phyloP scores from a whole-genome alignment of 2,113 vertebrate genomes.

The Corvus hawaiiensis region DNA sequence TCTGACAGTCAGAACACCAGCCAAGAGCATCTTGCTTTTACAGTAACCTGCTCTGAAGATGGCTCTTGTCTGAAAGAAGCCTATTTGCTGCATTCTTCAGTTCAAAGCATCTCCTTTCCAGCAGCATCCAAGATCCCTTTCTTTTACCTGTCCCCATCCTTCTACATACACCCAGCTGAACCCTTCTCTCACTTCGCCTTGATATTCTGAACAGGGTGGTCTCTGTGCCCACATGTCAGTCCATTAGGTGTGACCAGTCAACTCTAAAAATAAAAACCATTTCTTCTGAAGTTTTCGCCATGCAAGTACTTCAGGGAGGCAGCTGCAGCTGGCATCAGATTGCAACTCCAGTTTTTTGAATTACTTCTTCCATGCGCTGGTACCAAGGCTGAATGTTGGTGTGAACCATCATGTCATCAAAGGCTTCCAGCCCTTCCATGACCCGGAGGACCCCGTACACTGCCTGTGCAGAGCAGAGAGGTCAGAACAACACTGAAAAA shows the following conservation, averaged over 20 bases:
- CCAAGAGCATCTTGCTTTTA: not conserved
- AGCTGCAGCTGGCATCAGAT: not conserved
- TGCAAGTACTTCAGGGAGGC: not conserved
- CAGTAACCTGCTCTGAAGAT: not conserved
- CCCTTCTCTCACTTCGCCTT: not conserved
- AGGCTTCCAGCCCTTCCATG: conserved; percentile 94
- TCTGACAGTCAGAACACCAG: not conserved
- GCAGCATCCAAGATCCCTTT: not conserved
- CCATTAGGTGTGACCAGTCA: not conserved
- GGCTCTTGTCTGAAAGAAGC: not conserved
- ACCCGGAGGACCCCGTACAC: conserved; percentile 94
- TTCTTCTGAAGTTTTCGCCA: not conserved
- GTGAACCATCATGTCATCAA: conserved; percentile 91
- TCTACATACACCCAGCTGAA: not conserved
- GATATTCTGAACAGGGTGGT: not conserved
- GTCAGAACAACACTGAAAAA: not conserved
- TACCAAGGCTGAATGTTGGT: conserved; percentile 90
- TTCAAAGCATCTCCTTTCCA: not conserved
- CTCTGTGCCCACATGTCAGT: not conserved
- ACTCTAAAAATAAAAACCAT: not conserved
- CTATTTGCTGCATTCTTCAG: not conserved
- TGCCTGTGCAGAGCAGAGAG: conserved; percentile 68
- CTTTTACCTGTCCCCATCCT: not conserved
- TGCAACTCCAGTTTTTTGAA: conserved; percentile 25
- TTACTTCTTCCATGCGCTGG: conserved; percentile 78